phyloP scores from a whole-genome alignment of 2,113 vertebrate genomes.

The Salminus brasiliensis region DNA sequence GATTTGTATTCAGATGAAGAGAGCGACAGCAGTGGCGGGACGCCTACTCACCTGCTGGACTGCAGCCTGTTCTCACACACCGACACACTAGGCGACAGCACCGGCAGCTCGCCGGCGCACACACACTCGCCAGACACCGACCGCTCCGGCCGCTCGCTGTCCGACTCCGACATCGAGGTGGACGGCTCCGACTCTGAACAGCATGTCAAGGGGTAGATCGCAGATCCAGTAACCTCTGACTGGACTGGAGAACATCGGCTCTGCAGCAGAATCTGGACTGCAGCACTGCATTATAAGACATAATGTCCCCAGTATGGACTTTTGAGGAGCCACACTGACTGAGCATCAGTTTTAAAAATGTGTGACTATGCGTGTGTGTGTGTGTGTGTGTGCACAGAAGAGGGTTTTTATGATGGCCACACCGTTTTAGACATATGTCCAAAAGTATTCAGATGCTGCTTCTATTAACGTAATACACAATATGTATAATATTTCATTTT shows the following conservation, averaged over 20 bases:
- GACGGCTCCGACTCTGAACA: slow-evolving; percentile 87
- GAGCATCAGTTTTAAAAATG: slow-evolving; percentile 16
- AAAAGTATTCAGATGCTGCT: background rate
- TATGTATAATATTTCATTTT: no score
- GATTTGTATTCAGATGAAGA: slow-evolving; percentile 88
- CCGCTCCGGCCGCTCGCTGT: slow-evolving; percentile 86
- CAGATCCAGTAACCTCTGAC: slow-evolving; percentile 40
- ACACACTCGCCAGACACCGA: slow-evolving; percentile 82
- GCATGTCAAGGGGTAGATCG: slow-evolving; percentile 77
- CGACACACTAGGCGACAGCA: slow-evolving; percentile 90
- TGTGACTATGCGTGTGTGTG: background rate
- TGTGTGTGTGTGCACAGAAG: background rate
- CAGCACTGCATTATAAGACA: background rate
- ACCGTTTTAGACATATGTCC: background rate
- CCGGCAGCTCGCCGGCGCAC: slow-evolving; percentile 79
- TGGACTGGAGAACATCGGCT: background rate
- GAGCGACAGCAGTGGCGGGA: slow-evolving; percentile 82
- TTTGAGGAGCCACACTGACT: background rate
- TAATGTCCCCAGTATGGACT: background rate
- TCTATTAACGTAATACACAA: no score
- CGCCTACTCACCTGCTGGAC: slow-evolving; percentile 70
- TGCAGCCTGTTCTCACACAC: slow-evolving; percentile 93
- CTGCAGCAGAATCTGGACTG: slow-evolving; percentile 1
- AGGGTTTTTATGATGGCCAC: background rate
- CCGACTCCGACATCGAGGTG: slow-evolving; percentile 92